Evolutionary conservation across 1,140 invertebrate genomes (phyloP), one percentile per base, ranked within the genome.

Genomic region (Trachymyrmex cornetzi): DNA sequence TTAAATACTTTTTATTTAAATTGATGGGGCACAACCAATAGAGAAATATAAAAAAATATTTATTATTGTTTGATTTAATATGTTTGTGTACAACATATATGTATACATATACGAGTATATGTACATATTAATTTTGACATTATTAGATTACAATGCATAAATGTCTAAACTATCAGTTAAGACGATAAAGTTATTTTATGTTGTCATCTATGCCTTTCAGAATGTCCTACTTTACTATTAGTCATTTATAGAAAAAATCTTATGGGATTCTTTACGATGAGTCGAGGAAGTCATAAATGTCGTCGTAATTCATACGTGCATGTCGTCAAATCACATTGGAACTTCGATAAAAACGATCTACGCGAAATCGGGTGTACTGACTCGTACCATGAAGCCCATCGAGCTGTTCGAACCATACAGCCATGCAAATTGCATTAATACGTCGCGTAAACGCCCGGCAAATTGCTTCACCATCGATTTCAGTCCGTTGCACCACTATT

Each of bases 401-500:
- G 66, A 63, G 63, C 63, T 61, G 50, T 85, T 64, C 71, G 84
- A 87, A 82, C 71, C 90, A 71, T 86, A 86, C 67, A 75, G 67
- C 89, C 91, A 91, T 91, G 92, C 90, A 93, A 93, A 93, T 92
- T 91, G 90, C 91, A 93, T 91, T 92, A 93, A 93, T 93, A 91
- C 87, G 88, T 91, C 89, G 89, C 88, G 89, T 92, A 91, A 91
- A 91, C 90, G 90, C 69, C 82, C 88, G 88, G 90, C 86, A 92
- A 93, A 93, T 93, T 92, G 92, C 91, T 93, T 92, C 88, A 90
- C 90, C 90, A 93, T 93, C 89, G 91, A 93, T 93, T 92, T 92
- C 85, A 69, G 75, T 79, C 67, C 74, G 87, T 75, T 88, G 81
- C 88, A 57, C 77, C 48, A 64, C 88, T 77, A 79, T 89, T 89